Base-by-base conservation (phyloP, 2,888 invertebrate species). In the Eubasilissa splendida region DNA sequence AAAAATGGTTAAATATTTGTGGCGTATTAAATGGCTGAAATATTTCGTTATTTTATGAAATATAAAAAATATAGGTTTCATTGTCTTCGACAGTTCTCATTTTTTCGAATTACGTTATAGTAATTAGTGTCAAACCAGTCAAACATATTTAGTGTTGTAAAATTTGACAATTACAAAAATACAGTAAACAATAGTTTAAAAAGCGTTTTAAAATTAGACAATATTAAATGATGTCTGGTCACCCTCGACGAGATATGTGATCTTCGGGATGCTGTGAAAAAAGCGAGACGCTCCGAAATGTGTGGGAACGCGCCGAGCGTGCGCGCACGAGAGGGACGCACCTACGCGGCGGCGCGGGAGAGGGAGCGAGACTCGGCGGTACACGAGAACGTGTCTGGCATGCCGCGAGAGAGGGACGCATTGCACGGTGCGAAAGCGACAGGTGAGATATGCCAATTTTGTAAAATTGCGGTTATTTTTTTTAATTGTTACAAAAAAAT, bases 301-400 rank as follows among this genome's bases (percentile, higher is more conserved):
- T 75, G 79, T 79, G 79, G 79, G 79, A 79, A 79, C 79, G 79
- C 79, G 79, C 74, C 79, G 58, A 56, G 74, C 79, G 79, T 75
- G 79, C 79, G 75, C 68, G 74, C 42, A 33, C 22, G 60, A 75
- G 52, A 31, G 75, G 66, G 79, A 71, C 56, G 70, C 31, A 7
- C 60, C 78, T 53, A 74, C 12, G 56, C 58, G 33, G 58, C 60
- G 14, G 22, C 52, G 11, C 42, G 60, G 11, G 56, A 31, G 66
- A 31, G 4, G 14, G 58, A 33, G 50, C 22, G 58, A 54, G 74
- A 66, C 52, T 9, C 31, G 11, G 54, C 31, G 56, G 60, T 71
- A 76, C 56, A 60, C 50, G 68, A 60, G 80, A 80, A 59, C 73
- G 77, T 77, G 79, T 77, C 70, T 42, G 76, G 54, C 71, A 76